Conservation (phyloP, 2,113 vertebrate species). For the Cariama cristata region DNA sequence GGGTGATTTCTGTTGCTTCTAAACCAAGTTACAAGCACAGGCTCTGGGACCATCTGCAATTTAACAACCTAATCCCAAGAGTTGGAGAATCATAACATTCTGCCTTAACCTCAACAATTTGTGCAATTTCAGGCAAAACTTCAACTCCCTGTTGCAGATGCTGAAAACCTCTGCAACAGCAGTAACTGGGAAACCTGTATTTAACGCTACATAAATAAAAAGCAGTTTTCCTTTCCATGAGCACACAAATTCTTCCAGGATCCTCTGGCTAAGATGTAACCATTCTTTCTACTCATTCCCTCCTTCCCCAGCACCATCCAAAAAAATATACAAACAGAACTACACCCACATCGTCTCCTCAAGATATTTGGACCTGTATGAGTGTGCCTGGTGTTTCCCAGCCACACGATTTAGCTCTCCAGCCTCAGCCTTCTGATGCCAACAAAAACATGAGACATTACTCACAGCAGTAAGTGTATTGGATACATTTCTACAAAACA, state of each 20-base stretch:
- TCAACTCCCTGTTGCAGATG: neutral
- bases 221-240: neutral
- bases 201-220: neutral
- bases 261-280: neutral
- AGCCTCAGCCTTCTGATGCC: constrained; percentile 6
- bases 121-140: neutral
- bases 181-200: neutral
- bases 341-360: constrained; percentile 32
- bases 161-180: neutral
- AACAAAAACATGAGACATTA: constrained; percentile 15
- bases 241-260: neutral
- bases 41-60: neutral
- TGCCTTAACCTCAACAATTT: neutral
- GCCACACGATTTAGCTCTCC: neutral
- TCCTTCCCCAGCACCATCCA: neutral
- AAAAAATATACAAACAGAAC: constrained; percentile 28
- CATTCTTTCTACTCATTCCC: neutral
- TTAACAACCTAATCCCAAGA: neutral
- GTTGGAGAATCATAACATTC: neutral
- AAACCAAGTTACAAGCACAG: neutral
- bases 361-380: neutral
- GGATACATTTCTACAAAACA: neutral
- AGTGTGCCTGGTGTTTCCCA: constrained; percentile 32
- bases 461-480: neutral
- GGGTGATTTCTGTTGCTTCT: neutral